These are phyloP conservation scores for Morone saxatilis DNA, from an alignment of 2,113 vertebrate species.

Conservation along the genomic window DNA sequence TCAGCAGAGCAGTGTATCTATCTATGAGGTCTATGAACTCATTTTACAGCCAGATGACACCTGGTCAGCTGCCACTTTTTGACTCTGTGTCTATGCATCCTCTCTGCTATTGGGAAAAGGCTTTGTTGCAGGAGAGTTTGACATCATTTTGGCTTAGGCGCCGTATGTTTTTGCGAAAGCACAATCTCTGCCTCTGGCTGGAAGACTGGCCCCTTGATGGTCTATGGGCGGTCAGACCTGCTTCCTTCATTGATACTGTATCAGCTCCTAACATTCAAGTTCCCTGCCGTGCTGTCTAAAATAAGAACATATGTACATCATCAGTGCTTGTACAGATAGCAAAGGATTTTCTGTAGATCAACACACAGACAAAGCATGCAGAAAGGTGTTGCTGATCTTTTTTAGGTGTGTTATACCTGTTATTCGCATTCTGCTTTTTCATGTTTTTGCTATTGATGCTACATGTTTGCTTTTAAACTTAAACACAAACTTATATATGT, in stretches of 20 bases:
- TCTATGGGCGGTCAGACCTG: neutral
- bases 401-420: neutral
- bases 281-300: neutral
- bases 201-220: no score
- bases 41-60: neutral
- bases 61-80: neutral
- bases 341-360: neutral
- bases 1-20: constrained; percentile 15
- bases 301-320: neutral
- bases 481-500: neutral
- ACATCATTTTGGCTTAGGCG: neutral
- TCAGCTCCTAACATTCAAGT: no score
- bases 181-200: neutral
- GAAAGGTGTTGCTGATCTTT: no score
- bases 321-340: neutral
- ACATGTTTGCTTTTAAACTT: neutral
- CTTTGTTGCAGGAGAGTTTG: neutral
- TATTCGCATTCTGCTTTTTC: neutral
- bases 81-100: neutral
- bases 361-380: neutral
- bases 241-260: neutral
- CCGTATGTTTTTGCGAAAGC: neutral
- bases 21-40: neutral
- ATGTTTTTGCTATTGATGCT: neutral
- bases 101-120: neutral